Percentiles rank a stretch among this genome's conserved stretches.
Evolutionary conservation across 2,888 invertebrate genomes (phyloP).

Genomic region (Eueremaeus valkanovi): DNA sequence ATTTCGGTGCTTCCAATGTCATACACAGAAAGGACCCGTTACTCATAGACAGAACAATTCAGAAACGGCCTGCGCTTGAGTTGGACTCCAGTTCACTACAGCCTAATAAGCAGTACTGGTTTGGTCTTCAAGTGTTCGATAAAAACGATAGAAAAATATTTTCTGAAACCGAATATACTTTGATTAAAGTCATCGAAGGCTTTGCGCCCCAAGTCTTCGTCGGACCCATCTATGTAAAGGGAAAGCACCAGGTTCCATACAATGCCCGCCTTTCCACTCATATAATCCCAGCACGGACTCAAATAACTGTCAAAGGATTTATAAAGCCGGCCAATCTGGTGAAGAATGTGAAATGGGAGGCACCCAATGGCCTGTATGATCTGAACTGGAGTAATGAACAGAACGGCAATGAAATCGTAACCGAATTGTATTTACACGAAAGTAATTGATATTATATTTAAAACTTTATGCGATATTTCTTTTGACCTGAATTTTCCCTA

Average conservation of each 20-base stretch:
- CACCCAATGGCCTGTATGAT: conserved; percentile 38
- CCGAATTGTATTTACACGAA: conserved; percentile 38
- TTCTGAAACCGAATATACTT: conserved; percentile 43
- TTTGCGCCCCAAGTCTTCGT: conserved; percentile 45
- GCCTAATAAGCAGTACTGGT: conserved; percentile 43
- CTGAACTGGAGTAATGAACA: conserved; percentile 37
- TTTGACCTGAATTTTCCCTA: background rate
- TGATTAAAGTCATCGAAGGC: conserved; percentile 43
- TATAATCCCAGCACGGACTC: conserved; percentile 40
- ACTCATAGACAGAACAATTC: conserved; percentile 36
- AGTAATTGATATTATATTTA: conserved; percentile 12
- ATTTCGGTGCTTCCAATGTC: conserved; percentile 35
- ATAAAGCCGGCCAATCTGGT: conserved; percentile 30
- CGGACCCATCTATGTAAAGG: conserved; percentile 39
- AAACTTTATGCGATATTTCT: background rate
- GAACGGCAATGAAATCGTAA: conserved; percentile 16
- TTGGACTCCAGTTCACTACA: conserved; percentile 38
- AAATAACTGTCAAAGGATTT: conserved; percentile 30
- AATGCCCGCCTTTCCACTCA: conserved; percentile 37
- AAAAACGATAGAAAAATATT: conserved; percentile 42
- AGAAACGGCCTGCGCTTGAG: background rate
- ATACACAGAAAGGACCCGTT: conserved; percentile 25
- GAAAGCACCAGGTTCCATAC: conserved; percentile 38
- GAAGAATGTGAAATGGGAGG: conserved; percentile 44
- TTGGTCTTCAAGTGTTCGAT: conserved; percentile 47